A percentile compares a stretch with the other conserved stretches of the same genome.
phyloP scores from a whole-genome alignment of 2,113 vertebrate genomes.

The Chloropsis cyanopogon region DNA sequence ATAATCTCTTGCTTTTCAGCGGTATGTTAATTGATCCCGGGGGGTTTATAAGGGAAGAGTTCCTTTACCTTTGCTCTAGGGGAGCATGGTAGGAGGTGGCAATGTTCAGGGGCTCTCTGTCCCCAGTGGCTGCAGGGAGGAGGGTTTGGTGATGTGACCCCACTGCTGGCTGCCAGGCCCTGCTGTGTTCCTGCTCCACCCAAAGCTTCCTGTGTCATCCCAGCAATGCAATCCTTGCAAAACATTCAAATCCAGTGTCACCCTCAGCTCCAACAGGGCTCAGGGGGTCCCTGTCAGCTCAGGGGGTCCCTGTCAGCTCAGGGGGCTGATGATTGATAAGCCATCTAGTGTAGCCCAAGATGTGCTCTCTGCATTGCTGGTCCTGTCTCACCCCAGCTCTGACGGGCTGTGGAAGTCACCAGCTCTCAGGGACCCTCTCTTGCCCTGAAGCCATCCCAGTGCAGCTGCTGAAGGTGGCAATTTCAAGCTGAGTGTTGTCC shows the following conservation, averaged over 20 bases:
- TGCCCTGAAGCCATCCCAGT: neutral
- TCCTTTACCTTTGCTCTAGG: neutral
- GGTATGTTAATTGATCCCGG: neutral
- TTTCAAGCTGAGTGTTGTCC: neutral
- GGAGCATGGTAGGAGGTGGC: neutral
- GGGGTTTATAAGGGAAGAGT: neutral
- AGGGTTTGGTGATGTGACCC: neutral
- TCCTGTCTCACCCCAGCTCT: neutral
- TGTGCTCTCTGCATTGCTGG: fast-evolving
- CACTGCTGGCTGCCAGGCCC: neutral
- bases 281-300: neutral
- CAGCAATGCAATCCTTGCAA: neutral
- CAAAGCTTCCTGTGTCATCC: slow-evolving; percentile 11
- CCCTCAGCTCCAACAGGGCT: neutral
- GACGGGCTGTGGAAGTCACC: neutral
- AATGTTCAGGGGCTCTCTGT: neutral
- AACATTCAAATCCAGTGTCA: neutral
- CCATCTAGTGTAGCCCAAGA: no score
- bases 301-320: neutral
- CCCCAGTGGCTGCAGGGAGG: neutral
- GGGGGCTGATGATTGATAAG: neutral
- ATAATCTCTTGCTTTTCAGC: slow-evolving; percentile 4
- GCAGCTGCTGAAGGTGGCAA: fast-evolving
- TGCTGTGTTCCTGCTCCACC: neutral
- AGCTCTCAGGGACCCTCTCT: fast-evolving